Conservation (phyloP, 2,797 vertebrate genomes). For the Cephalopachus bancanus region DNA sequence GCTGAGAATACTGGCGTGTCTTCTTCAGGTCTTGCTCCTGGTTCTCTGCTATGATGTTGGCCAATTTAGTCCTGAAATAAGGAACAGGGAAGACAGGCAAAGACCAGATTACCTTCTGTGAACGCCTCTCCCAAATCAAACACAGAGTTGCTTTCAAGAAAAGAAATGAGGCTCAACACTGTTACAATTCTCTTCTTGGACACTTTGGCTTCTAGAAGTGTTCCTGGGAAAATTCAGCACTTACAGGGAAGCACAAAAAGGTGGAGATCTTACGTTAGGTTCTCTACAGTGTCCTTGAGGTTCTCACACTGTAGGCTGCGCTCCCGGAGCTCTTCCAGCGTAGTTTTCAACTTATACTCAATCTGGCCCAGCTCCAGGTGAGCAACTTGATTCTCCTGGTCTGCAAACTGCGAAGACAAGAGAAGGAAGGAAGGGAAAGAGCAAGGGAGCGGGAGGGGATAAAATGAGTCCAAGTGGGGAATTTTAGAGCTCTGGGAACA, state of each 20-base stretch:
- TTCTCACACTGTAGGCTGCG: slow-evolving; percentile 92
- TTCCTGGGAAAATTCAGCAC: background rate
- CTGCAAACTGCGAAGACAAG: slow-evolving; percentile 91
- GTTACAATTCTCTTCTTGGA: slow-evolving; percentile 19
- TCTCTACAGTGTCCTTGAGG: slow-evolving; percentile 89
- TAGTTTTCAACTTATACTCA: slow-evolving; percentile 89
- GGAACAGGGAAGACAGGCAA: slow-evolving; percentile 20
- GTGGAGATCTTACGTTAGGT: slow-evolving; percentile 89
- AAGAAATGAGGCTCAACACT: background rate
- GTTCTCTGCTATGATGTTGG: slow-evolving; percentile 85
- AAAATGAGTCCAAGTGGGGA: background rate
- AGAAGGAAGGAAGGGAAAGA: background rate
- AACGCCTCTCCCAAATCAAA: slow-evolving; percentile 16
- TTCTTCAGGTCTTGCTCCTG: slow-evolving; percentile 83
- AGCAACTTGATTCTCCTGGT: slow-evolving; percentile 93
- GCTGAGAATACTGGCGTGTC: slow-evolving; percentile 87
- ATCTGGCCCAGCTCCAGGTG: slow-evolving; percentile 92
- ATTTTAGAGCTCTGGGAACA: background rate
- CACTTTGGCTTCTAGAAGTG: background rate
- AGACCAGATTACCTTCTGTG: slow-evolving; percentile 36
- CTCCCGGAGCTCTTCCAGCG: slow-evolving; percentile 91
- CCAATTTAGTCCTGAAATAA: slow-evolving; percentile 88
- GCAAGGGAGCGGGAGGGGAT: fast-evolving
- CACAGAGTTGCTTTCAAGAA: background rate
- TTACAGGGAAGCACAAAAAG: background rate